phyloP scores from a whole-genome alignment of 2,113 vertebrate genomes.

The Tylochromis polylepis region DNA sequence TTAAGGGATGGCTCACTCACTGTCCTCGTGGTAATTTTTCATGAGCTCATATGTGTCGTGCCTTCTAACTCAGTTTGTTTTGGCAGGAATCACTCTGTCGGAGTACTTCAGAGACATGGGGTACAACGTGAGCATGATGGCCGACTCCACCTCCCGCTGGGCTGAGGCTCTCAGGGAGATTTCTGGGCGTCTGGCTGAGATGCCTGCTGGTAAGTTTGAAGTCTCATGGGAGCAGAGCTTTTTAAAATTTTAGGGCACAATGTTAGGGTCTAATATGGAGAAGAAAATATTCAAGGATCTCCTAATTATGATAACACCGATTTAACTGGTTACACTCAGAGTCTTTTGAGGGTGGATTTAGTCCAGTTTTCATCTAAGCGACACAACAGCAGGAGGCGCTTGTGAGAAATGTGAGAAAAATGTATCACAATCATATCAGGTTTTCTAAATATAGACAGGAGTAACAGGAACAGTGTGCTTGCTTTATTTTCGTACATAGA shows the following conservation, averaged over 20 bases:
- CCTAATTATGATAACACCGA: not conserved
- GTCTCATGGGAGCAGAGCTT: not conserved
- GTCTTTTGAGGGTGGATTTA: not conserved
- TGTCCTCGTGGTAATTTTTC: not conserved
- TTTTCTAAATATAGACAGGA: not conserved
- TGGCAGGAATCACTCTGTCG: slow-evolving; percentile 90
- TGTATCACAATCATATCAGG: not conserved
- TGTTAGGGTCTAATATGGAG: not conserved
- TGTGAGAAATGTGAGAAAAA: not conserved
- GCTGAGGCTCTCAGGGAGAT: slow-evolving; percentile 97
- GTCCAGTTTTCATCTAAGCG: not conserved
- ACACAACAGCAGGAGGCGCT: not conserved
- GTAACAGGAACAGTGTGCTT: not conserved
- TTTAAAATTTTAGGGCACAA: not conserved
- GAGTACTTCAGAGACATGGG: slow-evolving; percentile 99
- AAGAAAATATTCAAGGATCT: not conserved
- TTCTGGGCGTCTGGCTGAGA: slow-evolving; percentile 95
- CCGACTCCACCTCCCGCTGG: slow-evolving; percentile 97
- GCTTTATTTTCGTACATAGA: not conserved
- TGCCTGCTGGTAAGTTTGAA: slow-evolving; percentile 88
- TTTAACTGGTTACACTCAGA: not conserved
- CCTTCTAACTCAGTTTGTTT: not conserved
- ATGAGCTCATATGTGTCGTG: not conserved
- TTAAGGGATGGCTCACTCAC: not conserved
- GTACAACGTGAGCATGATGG: slow-evolving; percentile 99